phyloP scores from a whole-genome alignment of 2,797 vertebrate genomes.

The Gobionotothen gibberifrons region DNA sequence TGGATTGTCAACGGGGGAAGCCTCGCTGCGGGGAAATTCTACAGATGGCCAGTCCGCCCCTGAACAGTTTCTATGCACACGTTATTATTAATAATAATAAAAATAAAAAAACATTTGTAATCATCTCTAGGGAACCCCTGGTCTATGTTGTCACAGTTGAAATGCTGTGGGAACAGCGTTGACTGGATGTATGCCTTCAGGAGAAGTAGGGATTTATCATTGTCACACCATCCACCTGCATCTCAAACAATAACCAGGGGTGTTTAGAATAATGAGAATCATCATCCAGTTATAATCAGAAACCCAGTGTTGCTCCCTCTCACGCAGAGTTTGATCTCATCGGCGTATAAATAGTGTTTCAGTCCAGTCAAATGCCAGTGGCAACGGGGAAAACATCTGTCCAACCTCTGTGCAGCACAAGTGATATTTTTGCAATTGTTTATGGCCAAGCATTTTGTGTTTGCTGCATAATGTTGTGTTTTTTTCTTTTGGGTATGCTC shows the following conservation, averaged over 20 bases:
- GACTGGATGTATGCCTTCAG: constrained; percentile 22
- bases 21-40: no score
- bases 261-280: constrained; percentile 63
- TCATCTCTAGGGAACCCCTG: no score
- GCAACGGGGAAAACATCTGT: constrained; percentile 53
- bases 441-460: constrained; percentile 5
- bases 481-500: not conserved
- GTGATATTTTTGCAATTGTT: constrained; percentile 12
- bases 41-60: no score
- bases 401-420: constrained; percentile 23
- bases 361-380: constrained; percentile 28
- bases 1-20: no score
- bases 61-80: no score
- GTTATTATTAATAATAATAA: no score
- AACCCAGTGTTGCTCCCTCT: constrained; percentile 57
- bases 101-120: no score
- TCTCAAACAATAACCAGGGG: constrained; percentile 23
- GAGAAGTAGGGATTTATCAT: not conserved
- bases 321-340: constrained; percentile 45
- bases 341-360: constrained; percentile 6
- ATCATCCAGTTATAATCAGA: constrained; percentile 62
- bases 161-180: constrained; percentile 36
- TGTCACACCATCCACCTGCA: constrained; percentile 29
- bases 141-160: constrained; percentile 40
- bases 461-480: not conserved